Evolutionary conservation across 2,113 vertebrate genomes (phyloP), one percentile per base, ranked within the genome.

Genomic region (Ploceus nigricollis): DNA sequence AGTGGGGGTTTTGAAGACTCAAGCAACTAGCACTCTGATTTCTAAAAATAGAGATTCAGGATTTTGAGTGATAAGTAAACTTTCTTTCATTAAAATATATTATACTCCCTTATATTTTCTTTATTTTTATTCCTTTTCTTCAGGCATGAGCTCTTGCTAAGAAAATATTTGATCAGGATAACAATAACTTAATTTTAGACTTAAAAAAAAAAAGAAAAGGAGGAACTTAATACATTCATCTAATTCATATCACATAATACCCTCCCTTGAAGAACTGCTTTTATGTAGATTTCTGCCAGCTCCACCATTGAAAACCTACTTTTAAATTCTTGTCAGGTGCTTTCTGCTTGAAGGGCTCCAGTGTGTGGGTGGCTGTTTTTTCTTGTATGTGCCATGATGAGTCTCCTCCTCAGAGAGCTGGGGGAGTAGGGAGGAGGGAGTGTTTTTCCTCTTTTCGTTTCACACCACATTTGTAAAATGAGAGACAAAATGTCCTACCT

Each of bases 301-400:
- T 97, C 89, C 82, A 68, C 84, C 69, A 76, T 73, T 93, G 91
- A 94, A 97, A 96, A 92, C 21, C 82, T 64, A 57, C 81, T 97
- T 95, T 91, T 70, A 84, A 87, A 91, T 96, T 97, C 89, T 27
- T 7, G 13, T 94, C 82, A 76, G 91, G 86, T 91, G 58, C 91
- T 95, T 70, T 89, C 66, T 94, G 80, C 94, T 96, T 96, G 64
- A 93, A 93, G 82, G 88, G 50, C 89, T 95, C 78, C 20, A 27
- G 75, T 80, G 45, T 89, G 77, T 90, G 96, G 84, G 84, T 88
- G 93, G 81, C 37, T 86, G 71, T 94, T 97, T 94, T 77, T 89
- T 88, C 89, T 84, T 85, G 25, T 81, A 75, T 42, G 56, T 80
- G 75, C 73, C 90, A 87, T 56, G 72, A 90, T 66, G 61, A 95